Conservation (phyloP, 2,888 invertebrate genomes). For the Synanthedon formicaeformis region DNA sequence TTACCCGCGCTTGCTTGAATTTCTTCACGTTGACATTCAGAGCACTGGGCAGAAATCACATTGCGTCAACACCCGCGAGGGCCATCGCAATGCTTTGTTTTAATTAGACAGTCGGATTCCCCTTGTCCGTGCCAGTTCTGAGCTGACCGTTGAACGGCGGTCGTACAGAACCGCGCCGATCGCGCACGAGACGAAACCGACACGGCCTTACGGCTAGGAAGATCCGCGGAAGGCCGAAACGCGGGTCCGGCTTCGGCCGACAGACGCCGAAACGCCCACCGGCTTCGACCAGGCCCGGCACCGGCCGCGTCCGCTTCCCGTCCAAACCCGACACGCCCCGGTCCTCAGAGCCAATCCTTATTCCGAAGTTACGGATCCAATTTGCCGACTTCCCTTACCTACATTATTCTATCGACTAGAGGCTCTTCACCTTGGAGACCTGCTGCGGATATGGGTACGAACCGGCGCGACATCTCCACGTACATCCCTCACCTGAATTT, state of each 20-base stretch:
- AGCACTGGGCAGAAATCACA: conserved; percentile 78
- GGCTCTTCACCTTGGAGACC: conserved; percentile 1
- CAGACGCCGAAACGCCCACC: neutral
- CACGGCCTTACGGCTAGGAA: conserved; percentile 20
- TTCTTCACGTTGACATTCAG: conserved; percentile 76
- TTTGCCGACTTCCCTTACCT: conserved; percentile 1
- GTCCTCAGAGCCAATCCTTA: conserved; percentile 1
- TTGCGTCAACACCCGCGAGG: conserved; percentile 71
- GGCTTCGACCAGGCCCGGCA: neutral
- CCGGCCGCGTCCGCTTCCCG: neutral
- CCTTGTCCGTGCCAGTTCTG: conserved; percentile 75
- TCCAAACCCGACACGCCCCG: conserved; percentile 1
- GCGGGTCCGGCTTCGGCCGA: neutral
- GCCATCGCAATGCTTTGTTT: conserved; percentile 79
- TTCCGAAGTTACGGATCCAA: conserved; percentile 1
- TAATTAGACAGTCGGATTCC: conserved; percentile 77
- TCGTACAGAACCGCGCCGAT: conserved; percentile 17
- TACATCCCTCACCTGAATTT: neutral
- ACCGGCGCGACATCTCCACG: neutral
- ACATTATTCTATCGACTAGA: conserved; percentile 1
- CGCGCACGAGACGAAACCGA: conserved; percentile 25
- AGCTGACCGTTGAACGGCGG: conserved; percentile 61
- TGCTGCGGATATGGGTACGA: neutral
- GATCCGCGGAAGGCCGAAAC: neutral
- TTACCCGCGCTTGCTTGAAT: conserved; percentile 74